Percentiles rank a stretch among this genome's conserved stretches.
phyloP scores from a whole-genome alignment of 1,140 invertebrate genomes.

The Uloborus diversus region DNA sequence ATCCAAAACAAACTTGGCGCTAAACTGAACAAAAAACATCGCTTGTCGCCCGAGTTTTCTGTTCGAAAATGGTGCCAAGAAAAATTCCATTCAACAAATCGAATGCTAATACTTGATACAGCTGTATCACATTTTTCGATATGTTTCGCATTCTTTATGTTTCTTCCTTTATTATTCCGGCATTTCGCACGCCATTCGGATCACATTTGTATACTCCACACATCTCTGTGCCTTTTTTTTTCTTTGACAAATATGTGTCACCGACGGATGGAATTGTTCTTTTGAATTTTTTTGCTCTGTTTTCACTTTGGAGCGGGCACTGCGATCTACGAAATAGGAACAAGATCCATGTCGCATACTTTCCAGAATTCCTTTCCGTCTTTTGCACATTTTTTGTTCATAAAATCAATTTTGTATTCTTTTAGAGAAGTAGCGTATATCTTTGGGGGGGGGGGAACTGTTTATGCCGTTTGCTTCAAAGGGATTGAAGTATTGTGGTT shows the following conservation, averaged over 20 bases:
- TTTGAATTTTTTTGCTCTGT: background rate
- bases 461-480: too few species aligned
- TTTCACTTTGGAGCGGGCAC: background rate
- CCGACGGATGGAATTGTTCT: background rate
- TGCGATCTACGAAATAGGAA: background rate
- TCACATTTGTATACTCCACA: background rate
- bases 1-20: too few species aligned
- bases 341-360: background rate
- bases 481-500: too few species aligned
- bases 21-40: too few species aligned
- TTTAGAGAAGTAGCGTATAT: background rate
- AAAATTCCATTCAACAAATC: background rate
- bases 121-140: background rate
- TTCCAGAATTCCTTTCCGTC: background rate
- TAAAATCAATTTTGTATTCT: background rate
- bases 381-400: background rate
- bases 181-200: background rate
- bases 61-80: too few species aligned
- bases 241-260: background rate
- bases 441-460: too few species aligned
- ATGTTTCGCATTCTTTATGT: too few species aligned
- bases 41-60: too few species aligned
- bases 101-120: background rate
- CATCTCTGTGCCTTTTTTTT: background rate
- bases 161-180: background rate